These are phyloP conservation scores for Psittacula cyanocephala DNA, from an alignment of 2,113 vertebrate species.

Conservation along the genomic window DNA sequence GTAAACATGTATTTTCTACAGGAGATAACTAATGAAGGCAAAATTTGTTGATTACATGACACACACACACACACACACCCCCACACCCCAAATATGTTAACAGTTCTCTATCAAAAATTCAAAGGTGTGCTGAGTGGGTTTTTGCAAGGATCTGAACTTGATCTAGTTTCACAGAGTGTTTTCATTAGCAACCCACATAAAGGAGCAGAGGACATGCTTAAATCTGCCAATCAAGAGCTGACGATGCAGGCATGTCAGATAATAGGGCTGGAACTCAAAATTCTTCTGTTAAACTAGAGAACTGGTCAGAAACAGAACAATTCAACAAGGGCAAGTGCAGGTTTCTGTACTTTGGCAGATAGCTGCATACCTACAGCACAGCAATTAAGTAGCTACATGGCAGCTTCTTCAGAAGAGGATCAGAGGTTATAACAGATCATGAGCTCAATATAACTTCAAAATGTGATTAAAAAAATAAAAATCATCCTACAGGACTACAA, in stretches of 20 bases:
- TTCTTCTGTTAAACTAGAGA: not conserved
- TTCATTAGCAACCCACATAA: not conserved
- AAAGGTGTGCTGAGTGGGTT: not conserved
- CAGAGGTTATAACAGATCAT: not conserved
- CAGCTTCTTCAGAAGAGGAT: not conserved
- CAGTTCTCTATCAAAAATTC: not conserved
- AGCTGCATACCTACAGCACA: not conserved
- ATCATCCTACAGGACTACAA: not conserved
- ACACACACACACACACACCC: not conserved
- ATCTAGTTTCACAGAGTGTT: not conserved
- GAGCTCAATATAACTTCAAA: not conserved
- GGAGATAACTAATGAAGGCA: not conserved
- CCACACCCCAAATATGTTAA: not conserved
- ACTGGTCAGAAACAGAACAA: not conserved
- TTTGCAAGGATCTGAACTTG: not conserved
- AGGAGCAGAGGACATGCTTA: not conserved
- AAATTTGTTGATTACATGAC: not conserved
- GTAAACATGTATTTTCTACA: not conserved
- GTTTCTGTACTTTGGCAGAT: fast-evolving
- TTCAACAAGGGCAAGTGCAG: not conserved
- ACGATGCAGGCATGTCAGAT: not conserved
- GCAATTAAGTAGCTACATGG: not conserved
- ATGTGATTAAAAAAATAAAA: not conserved
- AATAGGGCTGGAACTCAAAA: not conserved
- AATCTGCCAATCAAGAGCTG: not conserved